Conservation (phyloP, 2,888 invertebrate genomes). For the Melanostoma scalare region DNA sequence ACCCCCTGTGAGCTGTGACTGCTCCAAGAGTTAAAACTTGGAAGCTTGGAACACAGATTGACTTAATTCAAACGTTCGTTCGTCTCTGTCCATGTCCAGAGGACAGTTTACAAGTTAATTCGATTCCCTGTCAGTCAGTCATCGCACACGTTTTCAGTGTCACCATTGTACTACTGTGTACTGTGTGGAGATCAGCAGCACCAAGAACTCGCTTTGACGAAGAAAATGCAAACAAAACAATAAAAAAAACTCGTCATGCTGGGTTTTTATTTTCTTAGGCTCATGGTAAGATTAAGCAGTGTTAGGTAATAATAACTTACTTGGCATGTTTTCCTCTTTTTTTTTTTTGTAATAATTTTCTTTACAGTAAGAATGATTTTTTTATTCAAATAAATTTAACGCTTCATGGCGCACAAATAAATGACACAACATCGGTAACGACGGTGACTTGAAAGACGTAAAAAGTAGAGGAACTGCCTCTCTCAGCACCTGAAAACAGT, state of each 20-base stretch:
- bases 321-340: slow-evolving; percentile 33
- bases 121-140: slow-evolving; percentile 51
- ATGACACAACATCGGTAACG: slow-evolving; percentile 35
- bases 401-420: slow-evolving; percentile 52
- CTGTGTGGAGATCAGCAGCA: not conserved
- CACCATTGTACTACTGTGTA: slow-evolving; percentile 13
- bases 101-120: slow-evolving; percentile 56
- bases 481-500: slow-evolving; percentile 45
- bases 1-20: not conserved
- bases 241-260: slow-evolving; percentile 42
- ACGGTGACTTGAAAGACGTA: slow-evolving; percentile 37
- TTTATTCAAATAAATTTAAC: slow-evolving; percentile 34
- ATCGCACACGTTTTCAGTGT: slow-evolving; percentile 49
- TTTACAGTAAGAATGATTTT: not conserved
- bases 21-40: not conserved
- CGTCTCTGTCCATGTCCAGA: slow-evolving; percentile 24
- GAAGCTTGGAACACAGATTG: slow-evolving; percentile 29
- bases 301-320: slow-evolving; percentile 51
- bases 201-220: slow-evolving; percentile 28
- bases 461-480: slow-evolving; percentile 20
- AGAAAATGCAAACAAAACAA: slow-evolving; percentile 41
- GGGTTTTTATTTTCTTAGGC: slow-evolving; percentile 36
- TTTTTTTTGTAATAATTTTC: slow-evolving; percentile 12
- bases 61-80: slow-evolving; percentile 27
- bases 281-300: slow-evolving; percentile 48